Conservation (phyloP, 2,888 invertebrate species). For the Phengaris arion region DNA sequence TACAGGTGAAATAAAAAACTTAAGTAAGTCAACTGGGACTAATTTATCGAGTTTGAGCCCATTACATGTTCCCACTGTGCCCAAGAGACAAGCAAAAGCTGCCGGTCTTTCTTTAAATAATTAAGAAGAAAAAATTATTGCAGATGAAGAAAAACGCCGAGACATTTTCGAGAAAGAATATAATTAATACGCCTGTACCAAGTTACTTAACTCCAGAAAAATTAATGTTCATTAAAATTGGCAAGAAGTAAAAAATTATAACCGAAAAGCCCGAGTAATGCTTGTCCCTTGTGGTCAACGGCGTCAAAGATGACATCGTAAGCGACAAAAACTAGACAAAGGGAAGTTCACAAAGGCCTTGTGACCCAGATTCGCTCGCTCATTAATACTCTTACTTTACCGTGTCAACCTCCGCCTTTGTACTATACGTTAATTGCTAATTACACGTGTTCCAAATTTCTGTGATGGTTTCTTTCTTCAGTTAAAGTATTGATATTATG, state of each 20-base stretch:
- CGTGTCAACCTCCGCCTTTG: conserved; percentile 48
- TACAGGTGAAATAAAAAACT: neutral
- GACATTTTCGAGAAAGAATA: neutral
- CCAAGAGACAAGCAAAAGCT: neutral
- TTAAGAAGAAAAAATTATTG: neutral
- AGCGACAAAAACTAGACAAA: conserved; percentile 62
- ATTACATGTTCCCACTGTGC: neutral
- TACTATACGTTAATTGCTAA: conserved; percentile 46
- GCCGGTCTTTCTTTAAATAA: neutral
- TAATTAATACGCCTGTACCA: neutral
- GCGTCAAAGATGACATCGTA: conserved; percentile 46
- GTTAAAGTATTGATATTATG: neutral
- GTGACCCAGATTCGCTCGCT: conserved; percentile 60
- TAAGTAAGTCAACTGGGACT: neutral
- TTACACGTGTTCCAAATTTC: conserved; percentile 38
- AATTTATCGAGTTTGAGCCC: neutral
- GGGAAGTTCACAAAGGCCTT: conserved; percentile 58
- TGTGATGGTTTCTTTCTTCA: conserved; percentile 13
- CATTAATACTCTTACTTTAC: conserved; percentile 64
- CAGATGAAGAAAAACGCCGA: neutral
- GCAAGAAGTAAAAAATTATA: neutral
- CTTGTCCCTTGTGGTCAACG: conserved; percentile 32
- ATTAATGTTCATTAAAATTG: neutral
- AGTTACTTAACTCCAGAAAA: neutral
- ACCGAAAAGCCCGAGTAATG: conserved; percentile 16